A percentile compares a stretch with the other conserved stretches of the same genome.
Conservation (phyloP, 2,888 invertebrate species). For the Phlogophora meticulosa region DNA sequence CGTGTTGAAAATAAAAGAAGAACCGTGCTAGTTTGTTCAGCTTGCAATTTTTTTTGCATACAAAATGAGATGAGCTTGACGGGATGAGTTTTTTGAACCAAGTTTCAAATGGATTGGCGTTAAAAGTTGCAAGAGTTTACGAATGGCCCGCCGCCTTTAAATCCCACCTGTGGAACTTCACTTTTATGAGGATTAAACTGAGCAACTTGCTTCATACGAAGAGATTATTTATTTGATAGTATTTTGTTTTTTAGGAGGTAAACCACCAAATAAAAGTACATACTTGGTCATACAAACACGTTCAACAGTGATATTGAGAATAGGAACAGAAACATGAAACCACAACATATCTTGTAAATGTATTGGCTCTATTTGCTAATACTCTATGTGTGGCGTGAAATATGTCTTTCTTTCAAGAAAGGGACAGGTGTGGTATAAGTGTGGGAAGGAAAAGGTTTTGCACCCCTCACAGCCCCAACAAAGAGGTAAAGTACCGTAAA, state of each 20-base stretch:
- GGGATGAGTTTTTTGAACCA: constrained; percentile 33
- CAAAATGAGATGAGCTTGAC: constrained; percentile 21
- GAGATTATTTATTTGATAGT: background rate
- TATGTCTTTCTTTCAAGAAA: background rate
- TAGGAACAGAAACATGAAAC: no score
- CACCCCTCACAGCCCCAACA: background rate
- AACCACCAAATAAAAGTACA: background rate
- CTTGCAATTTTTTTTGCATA: constrained; percentile 42
- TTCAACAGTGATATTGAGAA: no score
- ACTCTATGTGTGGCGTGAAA: no score
- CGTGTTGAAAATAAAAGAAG: constrained; percentile 22
- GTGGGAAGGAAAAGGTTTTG: background rate
- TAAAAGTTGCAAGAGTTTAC: constrained; percentile 46
- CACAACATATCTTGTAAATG: no score
- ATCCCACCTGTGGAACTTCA: constrained; percentile 21
- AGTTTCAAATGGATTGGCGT: constrained; percentile 36
- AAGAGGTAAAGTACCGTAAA: background rate
- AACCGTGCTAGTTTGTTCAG: constrained; percentile 12
- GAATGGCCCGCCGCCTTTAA: constrained; percentile 4
- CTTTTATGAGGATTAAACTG: background rate
- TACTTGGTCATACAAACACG: no score
- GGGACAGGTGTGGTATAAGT: background rate
- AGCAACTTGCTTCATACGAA: background rate
- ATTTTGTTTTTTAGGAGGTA: background rate
- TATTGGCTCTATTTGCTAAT: no score